Conservation (phyloP, 92 coral and sea anemone species). For the Zoanthus sociatus region DNA sequence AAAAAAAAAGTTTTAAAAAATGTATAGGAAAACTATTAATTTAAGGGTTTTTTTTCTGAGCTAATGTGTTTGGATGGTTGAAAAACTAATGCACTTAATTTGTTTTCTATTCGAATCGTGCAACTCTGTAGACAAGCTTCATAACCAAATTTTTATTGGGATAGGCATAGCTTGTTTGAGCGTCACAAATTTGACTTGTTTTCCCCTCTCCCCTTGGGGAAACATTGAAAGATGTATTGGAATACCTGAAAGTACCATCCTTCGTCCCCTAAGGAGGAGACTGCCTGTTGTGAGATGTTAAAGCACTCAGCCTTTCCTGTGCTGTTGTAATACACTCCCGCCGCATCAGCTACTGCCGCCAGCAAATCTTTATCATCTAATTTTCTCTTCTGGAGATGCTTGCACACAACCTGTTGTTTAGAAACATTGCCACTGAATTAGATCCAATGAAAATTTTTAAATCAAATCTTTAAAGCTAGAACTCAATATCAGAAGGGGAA, state of each 20-base stretch:
- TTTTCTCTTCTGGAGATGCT: constrained; percentile 75
- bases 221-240: neutral
- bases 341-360: constrained; percentile 78
- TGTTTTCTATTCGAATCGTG: too few relatives aligned
- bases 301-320: constrained; percentile 91
- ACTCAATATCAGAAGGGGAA: neutral
- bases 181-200: too few relatives aligned
- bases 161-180: too few relatives aligned
- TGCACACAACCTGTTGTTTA: constrained; percentile 73
- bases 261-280: constrained; percentile 90
- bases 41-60: too few relatives aligned
- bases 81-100: too few relatives aligned
- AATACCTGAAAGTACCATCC: constrained; percentile 97
- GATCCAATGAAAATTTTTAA: too few relatives aligned
- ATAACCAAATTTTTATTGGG: too few relatives aligned
- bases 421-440: neutral
- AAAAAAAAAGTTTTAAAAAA: too few relatives aligned
- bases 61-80: too few relatives aligned
- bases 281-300: constrained; percentile 91
- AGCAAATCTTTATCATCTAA: constrained; percentile 78
- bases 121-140: too few relatives aligned
- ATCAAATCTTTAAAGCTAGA: neutral
- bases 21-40: too few relatives aligned
- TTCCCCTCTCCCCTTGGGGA: neutral
- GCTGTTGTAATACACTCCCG: constrained; percentile 92